Evolutionary conservation across 2,113 vertebrate genomes (phyloP).

Genomic region (Channa argus): DNA sequence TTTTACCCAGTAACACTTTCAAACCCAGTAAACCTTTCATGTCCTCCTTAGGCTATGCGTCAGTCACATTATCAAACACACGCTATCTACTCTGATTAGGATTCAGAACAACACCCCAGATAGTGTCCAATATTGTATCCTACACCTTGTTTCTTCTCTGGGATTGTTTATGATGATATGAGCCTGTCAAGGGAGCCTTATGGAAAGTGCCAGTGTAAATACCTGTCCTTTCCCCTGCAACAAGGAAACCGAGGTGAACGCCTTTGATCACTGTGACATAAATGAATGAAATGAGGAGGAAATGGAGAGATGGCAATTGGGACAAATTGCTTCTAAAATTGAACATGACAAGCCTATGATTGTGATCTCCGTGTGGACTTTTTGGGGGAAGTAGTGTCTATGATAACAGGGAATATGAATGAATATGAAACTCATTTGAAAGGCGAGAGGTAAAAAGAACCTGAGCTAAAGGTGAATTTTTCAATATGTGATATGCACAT

Average conservation of each 20-base stretch:
- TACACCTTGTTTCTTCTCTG: constrained; percentile 1
- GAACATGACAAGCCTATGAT: constrained; percentile 83
- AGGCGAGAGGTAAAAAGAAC: constrained; percentile 8
- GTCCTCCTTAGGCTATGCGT: not conserved
- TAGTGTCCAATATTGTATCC: constrained; percentile 15
- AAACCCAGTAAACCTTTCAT: no score
- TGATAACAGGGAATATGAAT: constrained; percentile 68
- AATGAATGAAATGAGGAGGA: constrained; percentile 79
- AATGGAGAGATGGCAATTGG: constrained; percentile 78
- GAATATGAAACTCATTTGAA: constrained; percentile 60
- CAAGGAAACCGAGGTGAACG: constrained; percentile 66
- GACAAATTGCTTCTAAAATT: constrained; percentile 79
- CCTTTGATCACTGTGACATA: constrained; percentile 76
- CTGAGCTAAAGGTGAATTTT: constrained; percentile 14
- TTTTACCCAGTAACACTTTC: not conserved
- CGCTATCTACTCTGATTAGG: constrained; percentile 4
- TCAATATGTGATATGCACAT: not conserved
- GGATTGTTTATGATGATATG: constrained; percentile 55
- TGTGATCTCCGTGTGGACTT: constrained; percentile 80
- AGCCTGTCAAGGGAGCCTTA: constrained; percentile 45
- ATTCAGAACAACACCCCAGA: constrained; percentile 4
- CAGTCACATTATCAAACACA: not conserved
- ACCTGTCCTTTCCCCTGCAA: constrained; percentile 51
- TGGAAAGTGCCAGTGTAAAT: constrained; percentile 62
- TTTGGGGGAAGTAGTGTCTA: constrained; percentile 61